Evolutionary conservation across 1,140 invertebrate genomes (phyloP), one percentile per base, ranked within the genome.

Genomic region (Papilio polyxenes): DNA sequence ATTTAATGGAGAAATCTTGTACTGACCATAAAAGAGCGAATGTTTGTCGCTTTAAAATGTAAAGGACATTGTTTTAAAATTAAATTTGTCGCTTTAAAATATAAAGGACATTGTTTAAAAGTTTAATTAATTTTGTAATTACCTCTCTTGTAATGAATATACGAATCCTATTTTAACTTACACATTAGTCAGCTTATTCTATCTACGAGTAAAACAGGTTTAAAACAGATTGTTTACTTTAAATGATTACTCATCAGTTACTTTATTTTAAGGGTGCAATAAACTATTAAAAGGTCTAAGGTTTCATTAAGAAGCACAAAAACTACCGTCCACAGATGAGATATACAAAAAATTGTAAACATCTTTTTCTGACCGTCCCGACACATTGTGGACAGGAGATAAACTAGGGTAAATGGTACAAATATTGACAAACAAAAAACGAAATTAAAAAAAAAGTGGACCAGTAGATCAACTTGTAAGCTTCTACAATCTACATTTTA

Each of bases 341-440:
- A 65, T 20, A 49, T 72, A 88, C 84, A 92, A 92, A 93, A 92
- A 91, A 88, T 44, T 87, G 85, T 91, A 91, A 92, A 93, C 92
- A 91, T 83, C 82, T 87, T 89, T 90, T 89, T 89, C 85, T 78
- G 20, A 76, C 56, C 69, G 11, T 69, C 87, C 80, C 88, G 89
- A 91, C 89, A 87, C 82, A 87, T 82, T 87, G 80, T 88, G 86
- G 89, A 87, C 86, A 81, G 75, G 72, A 82, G 83, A 86, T 89
- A 87, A 85, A 69, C 81, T 76, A 75, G 83, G 83, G 80, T 77
- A 77, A 69, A n/a, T 40, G 72, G 37, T 49, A 62, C 44, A 31
- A 76, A 37, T 72, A 37, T 72, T 72, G 31, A 17, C 65, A 15
- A 72, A 5, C 10, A 20, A 65, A 65, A 23, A 9, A 0, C 7